Percentiles rank a stretch among this genome's conserved stretches.
Evolutionary conservation across 1,140 invertebrate genomes (phyloP).

Genomic region (Samia ricini): DNA sequence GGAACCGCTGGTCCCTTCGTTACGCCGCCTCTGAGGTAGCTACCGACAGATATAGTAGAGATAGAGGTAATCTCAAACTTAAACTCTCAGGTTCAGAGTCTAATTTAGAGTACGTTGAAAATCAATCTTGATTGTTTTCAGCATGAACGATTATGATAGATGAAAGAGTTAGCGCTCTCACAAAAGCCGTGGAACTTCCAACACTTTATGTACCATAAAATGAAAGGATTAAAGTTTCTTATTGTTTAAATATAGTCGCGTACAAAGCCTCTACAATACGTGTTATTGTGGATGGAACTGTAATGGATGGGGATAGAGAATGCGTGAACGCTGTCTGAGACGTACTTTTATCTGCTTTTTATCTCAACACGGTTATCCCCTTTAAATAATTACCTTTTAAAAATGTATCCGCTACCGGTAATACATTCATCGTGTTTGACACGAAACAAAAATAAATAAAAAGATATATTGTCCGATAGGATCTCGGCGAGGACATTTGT

Average conservation of each 20-base stretch:
- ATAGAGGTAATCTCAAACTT: constrained; percentile 32
- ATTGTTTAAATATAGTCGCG: constrained; percentile 16
- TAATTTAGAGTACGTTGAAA: constrained; percentile 37
- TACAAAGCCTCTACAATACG: constrained; percentile 59
- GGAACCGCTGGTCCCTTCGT: constrained; percentile 71
- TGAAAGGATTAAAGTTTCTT: constrained; percentile 35
- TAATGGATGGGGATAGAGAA: constrained; percentile 75
- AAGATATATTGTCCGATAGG: constrained; percentile 42
- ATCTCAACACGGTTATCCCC: constrained; percentile 68
- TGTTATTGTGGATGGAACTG: constrained; percentile 75
- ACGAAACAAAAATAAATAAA: constrained; percentile 73
- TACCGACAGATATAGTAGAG: constrained; percentile 60
- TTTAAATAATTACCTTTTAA: constrained; percentile 74
- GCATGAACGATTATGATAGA: constrained; percentile 78
- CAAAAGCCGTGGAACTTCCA: constrained; percentile 39
- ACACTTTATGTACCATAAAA: constrained; percentile 37
- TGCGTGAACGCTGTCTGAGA: constrained; percentile 73
- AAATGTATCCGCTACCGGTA: constrained; percentile 66
- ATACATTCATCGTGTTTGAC: constrained; percentile 74
- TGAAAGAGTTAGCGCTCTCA: constrained; percentile 76
- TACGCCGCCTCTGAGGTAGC: constrained; percentile 72
- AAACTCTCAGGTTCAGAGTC: constrained; percentile 23
- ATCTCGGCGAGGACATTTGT: constrained; percentile 32
- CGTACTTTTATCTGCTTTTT: constrained; percentile 73
- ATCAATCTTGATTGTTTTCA: constrained; percentile 77